These are phyloP conservation scores for Xyrauchen texanus DNA, from an alignment of 2,113 vertebrate genomes.

Conservation along the genomic window DNA sequence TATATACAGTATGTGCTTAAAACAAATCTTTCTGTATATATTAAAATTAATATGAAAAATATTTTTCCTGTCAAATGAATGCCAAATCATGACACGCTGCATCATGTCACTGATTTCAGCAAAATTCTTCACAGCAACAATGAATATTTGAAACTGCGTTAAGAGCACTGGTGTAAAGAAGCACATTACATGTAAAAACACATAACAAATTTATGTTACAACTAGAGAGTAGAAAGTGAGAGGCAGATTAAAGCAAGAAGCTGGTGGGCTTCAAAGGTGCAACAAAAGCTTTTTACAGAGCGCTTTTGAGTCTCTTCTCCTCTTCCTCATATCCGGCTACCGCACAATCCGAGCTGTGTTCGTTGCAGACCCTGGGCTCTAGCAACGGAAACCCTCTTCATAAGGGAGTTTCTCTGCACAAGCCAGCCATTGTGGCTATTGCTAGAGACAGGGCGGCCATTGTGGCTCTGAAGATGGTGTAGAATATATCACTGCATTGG, in stretches of 20 bases:
- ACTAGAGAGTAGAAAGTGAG: slow-evolving; percentile 3
- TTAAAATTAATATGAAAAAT: too few relatives aligned
- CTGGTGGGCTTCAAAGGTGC: slow-evolving; percentile 15
- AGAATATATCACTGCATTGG: not conserved
- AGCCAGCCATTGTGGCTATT: slow-evolving; percentile 2
- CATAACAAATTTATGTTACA: slow-evolving; percentile 25
- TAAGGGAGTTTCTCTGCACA: slow-evolving; percentile 24
- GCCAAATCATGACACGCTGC: not conserved
- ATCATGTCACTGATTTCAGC: not conserved
- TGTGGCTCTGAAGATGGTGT: slow-evolving; percentile 19
- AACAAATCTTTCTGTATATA: too few relatives aligned
- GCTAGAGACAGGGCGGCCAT: slow-evolving; percentile 18
- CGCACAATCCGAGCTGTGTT: slow-evolving; percentile 46
- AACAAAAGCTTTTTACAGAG: slow-evolving; percentile 31
- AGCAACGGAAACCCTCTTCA: slow-evolving; percentile 22
- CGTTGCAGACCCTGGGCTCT: not conserved
- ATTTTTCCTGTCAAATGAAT: not conserved
- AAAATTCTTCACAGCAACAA: not conserved
- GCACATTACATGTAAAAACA: slow-evolving; percentile 9
- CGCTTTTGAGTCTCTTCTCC: slow-evolving; percentile 24
- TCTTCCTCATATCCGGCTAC: slow-evolving; percentile 21
- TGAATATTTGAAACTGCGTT: slow-evolving; percentile 22
- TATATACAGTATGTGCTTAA: too few relatives aligned
- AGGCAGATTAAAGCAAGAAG: slow-evolving; percentile 15
- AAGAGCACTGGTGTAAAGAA: slow-evolving; percentile 8